Base-by-base conservation (phyloP, 37 sponge, comb jelly and placozoan genomes). In the Halisarca cf. caerulea region DNA sequence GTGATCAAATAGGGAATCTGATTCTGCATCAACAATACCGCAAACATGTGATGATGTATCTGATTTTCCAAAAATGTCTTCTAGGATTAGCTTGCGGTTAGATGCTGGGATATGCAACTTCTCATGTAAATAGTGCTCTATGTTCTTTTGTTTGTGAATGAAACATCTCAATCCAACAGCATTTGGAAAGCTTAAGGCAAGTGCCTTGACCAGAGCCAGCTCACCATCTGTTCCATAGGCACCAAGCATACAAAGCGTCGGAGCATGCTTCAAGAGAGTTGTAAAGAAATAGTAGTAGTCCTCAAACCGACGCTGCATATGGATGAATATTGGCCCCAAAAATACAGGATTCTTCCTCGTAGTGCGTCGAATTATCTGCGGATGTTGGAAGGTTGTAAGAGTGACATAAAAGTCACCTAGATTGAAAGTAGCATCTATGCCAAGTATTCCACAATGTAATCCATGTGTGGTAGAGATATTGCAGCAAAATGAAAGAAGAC, bases 291-390 rank as follows among this genome's bases (percentile, higher is more conserved):
- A 5, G 11, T 84, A 59, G 66, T 84, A 73, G 73, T 73, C 85
- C 73, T 84, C 40, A 57, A 27, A n/a, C 40, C 85, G 47, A 28
- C 85, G 85, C 25, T 84, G 34, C 85, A 84, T 84, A 57, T 84
- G 85, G 14, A 84, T 84, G n/a, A 84, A 73, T 34, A 69, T 60
- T 20, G 85, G 85, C 2, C 85, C 85, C 39, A 84, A 39, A 73
- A 84, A 84, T 24, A 84, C 78, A 20, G 85, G 85, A 58, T 17
- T 2, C 11, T 27, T 53, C 21, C 53, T 73, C 7, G 85, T 72
- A 7, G n/a, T 21, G 8, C 36, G 27, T 6, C 66, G 62, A 53
- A 55, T 23, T 32, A 84, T 40, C 17, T 55, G 57, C 17, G 57
- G 57, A 55, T 55, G 57, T 20, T 30, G 57, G 57, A 32, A 34